Evolutionary conservation across 1,140 invertebrate genomes (phyloP), one percentile per base, ranked within the genome.

Genomic region (Bicyclus anynana): DNA sequence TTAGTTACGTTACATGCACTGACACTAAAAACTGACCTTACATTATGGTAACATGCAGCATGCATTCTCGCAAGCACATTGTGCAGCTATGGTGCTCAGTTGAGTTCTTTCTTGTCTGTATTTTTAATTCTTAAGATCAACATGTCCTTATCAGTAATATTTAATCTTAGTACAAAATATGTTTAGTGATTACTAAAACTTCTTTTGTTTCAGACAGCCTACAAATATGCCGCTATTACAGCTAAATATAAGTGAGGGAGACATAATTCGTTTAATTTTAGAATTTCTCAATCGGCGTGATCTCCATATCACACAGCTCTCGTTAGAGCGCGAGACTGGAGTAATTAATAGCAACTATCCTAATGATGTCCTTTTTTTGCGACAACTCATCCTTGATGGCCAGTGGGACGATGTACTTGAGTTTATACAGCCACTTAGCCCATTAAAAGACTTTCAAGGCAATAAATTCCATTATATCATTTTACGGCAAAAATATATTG

Each of bases 381-480:
- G 98, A 10, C 97, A 96, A 86, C 91, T 99, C 9, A 98, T 99
- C 65, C 91, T 99, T 9, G 98, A 99, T 87, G 98, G 98, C 18
- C 97, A 98, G 89, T 99, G 98, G 98, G 98, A 99, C 87, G 97
- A 99, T 86, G 97, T 96, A 1, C 89, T 98, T 13, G 97, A 99
- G 74, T 99, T 99, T 84, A 95, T 99, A 49, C 96, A 99, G 87
- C 98, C 98, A 0, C 89, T 99, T n/a, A 94, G 96, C 82, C 91
- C 93, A 2, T 86, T 97, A 0, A 93, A 93, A 63, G 91, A 92
- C 26, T 97, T 96, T 77, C 93, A 97, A 71, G 92, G 92, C 76
- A 92, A 94, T 60, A 93, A 93, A 76, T 97, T 98, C 77, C 93
- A 91, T 53, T 99, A 97, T 73, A 90, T 94, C 13, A 95, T 99